These are phyloP conservation scores for Ispidina lecontei DNA, from an alignment of 2,797 vertebrate species.

Conservation along the genomic window DNA sequence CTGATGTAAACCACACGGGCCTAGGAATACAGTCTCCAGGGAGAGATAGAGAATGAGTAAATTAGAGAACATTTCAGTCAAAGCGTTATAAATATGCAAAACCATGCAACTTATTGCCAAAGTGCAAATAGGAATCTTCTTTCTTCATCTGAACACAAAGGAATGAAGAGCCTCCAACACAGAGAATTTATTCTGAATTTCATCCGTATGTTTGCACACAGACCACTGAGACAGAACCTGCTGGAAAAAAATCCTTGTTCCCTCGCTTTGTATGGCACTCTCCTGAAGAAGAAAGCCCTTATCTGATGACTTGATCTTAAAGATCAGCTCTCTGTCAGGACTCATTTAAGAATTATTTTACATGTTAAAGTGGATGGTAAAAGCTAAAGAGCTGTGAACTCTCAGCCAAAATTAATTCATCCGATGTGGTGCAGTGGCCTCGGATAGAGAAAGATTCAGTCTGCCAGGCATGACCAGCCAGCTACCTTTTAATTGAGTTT, in stretches of 20 bases:
- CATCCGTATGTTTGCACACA: not conserved
- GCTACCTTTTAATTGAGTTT: conserved; percentile 8
- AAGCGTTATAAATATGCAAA: not conserved
- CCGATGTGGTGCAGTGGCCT: not conserved
- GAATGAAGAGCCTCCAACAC: not conserved
- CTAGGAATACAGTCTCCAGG: not conserved
- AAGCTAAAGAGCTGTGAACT: not conserved
- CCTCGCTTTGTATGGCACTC: not conserved
- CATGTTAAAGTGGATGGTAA: not conserved
- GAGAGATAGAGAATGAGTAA: not conserved
- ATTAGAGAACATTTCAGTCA: not conserved
- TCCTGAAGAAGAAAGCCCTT: not conserved
- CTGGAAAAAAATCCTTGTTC: not conserved
- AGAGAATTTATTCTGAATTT: not conserved
- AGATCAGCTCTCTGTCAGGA: conserved; percentile 12
- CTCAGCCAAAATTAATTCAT: not conserved
- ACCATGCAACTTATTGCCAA: not conserved
- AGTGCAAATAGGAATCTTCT: not conserved
- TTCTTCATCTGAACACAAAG: not conserved
- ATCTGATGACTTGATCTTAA: not conserved
- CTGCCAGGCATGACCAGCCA: not conserved
- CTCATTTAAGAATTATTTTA: not conserved
- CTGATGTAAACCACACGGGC: not conserved
- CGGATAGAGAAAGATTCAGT: not conserved
- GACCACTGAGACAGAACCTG: not conserved